phyloP scores from a whole-genome alignment of 2,113 vertebrate species.

The Indicator maculatus region DNA sequence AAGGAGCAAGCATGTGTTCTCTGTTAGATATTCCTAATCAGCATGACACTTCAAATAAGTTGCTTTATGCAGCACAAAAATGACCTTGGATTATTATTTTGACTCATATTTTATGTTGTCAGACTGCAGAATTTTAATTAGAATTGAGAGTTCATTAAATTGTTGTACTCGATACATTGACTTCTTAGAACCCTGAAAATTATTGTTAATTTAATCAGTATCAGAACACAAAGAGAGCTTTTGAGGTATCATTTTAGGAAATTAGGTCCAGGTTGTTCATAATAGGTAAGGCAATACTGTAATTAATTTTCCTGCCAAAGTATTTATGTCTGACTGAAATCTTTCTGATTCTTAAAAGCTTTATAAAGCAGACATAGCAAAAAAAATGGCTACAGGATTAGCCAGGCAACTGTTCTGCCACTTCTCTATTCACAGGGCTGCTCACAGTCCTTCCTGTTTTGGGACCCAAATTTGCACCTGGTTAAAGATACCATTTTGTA shows the following conservation, averaged over 20 bases:
- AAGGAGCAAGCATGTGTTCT: neutral
- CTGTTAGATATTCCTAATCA: conserved; percentile 48
- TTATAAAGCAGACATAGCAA: neutral
- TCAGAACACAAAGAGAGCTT: neutral
- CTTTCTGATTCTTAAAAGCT: neutral
- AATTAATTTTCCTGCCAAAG: neutral
- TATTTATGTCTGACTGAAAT: neutral
- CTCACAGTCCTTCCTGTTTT: neutral
- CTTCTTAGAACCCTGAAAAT: conserved; percentile 43
- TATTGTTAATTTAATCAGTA: conserved; percentile 8
- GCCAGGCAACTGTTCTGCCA: neutral
- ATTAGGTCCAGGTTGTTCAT: neutral
- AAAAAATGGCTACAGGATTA: neutral
- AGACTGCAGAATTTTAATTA: conserved; percentile 72
- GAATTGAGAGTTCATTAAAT: conserved; percentile 45
- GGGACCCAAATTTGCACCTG: neutral
- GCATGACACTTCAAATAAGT: conserved; percentile 58
- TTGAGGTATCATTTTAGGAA: conserved; percentile 18
- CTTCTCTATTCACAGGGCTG: neutral
- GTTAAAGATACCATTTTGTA: neutral
- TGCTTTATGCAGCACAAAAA: conserved; percentile 61
- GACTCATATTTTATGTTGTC: conserved; percentile 54
- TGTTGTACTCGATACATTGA: neutral
- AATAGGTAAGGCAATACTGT: neutral
- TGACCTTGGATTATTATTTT: conserved; percentile 70